Conservation (phyloP, 2,888 invertebrate species). For the Campoletis raptor region DNA sequence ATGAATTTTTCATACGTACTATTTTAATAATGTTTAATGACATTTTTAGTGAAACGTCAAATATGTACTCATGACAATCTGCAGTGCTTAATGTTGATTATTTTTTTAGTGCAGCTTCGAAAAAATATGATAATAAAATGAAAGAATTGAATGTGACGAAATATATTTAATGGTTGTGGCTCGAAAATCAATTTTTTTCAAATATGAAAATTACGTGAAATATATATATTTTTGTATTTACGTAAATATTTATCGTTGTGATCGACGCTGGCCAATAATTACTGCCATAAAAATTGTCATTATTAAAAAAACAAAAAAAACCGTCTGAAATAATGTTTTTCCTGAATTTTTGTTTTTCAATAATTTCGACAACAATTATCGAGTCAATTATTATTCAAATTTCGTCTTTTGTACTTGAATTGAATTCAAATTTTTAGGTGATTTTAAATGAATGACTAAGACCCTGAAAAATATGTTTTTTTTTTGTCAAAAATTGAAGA, state of each 20-base stretch:
- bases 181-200: not conserved
- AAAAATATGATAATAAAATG: not conserved
- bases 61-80: not conserved
- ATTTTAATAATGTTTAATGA: not conserved
- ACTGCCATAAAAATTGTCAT: not conserved
- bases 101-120: not conserved
- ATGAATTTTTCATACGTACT: not conserved
- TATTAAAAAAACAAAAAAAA: not conserved
- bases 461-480: no score
- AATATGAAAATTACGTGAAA: not conserved
- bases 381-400: not conserved
- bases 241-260: not conserved
- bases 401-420: no score
- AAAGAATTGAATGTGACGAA: not conserved
- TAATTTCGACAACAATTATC: not conserved
- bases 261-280: not conserved
- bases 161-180: not conserved
- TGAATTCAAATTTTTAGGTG: no score
- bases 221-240: not conserved
- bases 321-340: not conserved
- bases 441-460: no score
- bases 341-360: not conserved
- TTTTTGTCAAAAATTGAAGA: not conserved
- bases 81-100: not conserved
- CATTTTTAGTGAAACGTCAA: not conserved